Conservation (phyloP, 2,797 vertebrate species). For the Notamacropus eugenii region DNA sequence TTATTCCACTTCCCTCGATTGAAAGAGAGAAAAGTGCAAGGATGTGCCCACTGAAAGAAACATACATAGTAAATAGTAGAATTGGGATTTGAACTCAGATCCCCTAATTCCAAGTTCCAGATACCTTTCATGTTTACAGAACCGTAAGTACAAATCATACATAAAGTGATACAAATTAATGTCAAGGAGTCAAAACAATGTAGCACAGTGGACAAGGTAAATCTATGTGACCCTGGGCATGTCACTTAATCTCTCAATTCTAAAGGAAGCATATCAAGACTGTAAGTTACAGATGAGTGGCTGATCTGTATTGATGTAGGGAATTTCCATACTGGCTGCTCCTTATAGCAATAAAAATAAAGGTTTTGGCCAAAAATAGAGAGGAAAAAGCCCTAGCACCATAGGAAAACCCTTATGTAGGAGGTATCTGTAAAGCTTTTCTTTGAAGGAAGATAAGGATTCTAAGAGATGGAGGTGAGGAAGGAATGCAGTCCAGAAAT, state of each 20-base stretch:
- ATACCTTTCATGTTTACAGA: background rate
- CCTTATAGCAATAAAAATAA: background rate
- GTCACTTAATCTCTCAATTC: background rate
- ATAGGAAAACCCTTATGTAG: background rate
- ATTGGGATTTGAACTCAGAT: background rate
- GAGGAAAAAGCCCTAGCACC: background rate
- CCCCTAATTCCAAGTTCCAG: background rate
- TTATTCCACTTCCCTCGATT: background rate
- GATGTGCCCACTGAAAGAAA: background rate
- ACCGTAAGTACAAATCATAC: background rate
- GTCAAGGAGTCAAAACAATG: background rate
- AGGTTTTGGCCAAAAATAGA: background rate
- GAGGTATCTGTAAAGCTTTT: background rate
- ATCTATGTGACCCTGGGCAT: background rate
- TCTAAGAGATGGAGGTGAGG: background rate
- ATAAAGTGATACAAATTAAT: background rate
- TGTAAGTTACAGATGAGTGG: background rate
- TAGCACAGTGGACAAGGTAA: background rate
- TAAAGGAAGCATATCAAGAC: background rate
- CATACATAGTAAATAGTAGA: background rate
- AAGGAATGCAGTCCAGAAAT: background rate
- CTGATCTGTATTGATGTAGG: background rate
- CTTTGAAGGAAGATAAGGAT: background rate
- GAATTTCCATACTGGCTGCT: background rate
- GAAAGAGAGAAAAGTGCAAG: background rate